Percentiles rank a stretch among this genome's conserved stretches.
Conservation (phyloP, 2,888 invertebrate genomes). For the Ormia ochracea region DNA sequence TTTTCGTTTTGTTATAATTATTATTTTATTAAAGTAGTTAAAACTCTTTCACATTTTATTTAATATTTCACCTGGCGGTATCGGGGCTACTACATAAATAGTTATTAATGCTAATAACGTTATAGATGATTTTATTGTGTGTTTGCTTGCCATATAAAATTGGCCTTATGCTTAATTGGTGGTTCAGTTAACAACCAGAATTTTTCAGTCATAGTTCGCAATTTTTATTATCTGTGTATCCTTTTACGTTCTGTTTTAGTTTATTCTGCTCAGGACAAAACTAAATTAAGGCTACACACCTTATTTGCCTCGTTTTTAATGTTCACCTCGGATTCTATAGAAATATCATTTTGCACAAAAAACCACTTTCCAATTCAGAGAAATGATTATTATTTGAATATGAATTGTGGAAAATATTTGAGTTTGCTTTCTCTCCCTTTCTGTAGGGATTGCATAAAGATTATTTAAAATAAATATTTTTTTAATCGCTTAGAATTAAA, state of each 20-base stretch:
- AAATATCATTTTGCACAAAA: background rate
- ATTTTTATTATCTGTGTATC: background rate
- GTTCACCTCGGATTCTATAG: constrained; percentile 3
- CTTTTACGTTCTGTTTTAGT: background rate
- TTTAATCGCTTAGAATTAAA: background rate
- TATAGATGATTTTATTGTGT: background rate
- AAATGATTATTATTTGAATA: background rate
- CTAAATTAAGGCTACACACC: constrained; percentile 45
- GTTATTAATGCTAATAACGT: background rate
- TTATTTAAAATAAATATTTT: background rate
- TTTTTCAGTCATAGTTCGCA: constrained; percentile 51
- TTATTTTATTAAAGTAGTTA: background rate
- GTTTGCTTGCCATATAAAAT: constrained; percentile 13
- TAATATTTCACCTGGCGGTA: constrained; percentile 40
- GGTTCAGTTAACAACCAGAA: constrained; percentile 43
- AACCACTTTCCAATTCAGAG: background rate
- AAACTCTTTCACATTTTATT: background rate
- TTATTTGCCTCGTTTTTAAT: constrained; percentile 35
- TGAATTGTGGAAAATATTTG: background rate
- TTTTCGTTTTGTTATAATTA: background rate
- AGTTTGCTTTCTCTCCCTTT: background rate
- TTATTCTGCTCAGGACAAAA: background rate
- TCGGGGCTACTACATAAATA: background rate
- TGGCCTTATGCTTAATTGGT: constrained; percentile 17
- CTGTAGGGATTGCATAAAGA: background rate